Base-by-base conservation (phyloP, 2,797 vertebrate species). In the Myotis vivesi region DNA sequence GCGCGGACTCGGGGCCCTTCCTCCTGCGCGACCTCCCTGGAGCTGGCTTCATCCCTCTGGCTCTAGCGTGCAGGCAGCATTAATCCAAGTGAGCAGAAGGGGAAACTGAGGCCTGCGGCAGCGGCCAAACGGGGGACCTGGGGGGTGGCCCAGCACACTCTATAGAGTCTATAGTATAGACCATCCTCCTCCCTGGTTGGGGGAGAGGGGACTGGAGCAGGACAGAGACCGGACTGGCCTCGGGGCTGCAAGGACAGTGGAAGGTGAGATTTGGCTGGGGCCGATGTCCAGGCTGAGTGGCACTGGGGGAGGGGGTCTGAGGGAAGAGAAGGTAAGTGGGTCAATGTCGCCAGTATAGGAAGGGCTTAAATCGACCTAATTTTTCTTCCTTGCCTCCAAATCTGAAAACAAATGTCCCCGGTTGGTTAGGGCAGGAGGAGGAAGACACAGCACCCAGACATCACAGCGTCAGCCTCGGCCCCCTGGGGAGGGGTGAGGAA, bases 81-180 rank as follows among this genome's bases (percentile, higher is more conserved):
- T 19, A 30, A 71, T 30, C 59, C 82, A 20, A 59, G 55, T 53
- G 46, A 83, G 84, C 76, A 91, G 80, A 7, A 30, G 71, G 92
- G 96, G 93, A 89, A 92, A 95, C 93, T 72, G 85, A 95, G 83
- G 76, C 49, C 51, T 5, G 75, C 33, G 84, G 51, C 51, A 44
- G 89, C 15, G 51, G 86, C 44, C 17, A 33, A 64, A 9, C 53
- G 19, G 41, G 41, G 41, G 41, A 8, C 41, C 41, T 8, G 8
- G 22, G 44, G 66, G 51, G 51, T 30, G 87, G n/a, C 33, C 28
- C 33, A 2, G 64, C 71, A 46, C 41, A 13, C 51, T 13, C 13
- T 28, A 2, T 33, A 44, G 41, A 44, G 41, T 10, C 41, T 9
- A 44, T 10, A 44, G 41, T 44, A 38, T 9, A 28, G 53, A 81